phyloP scores from a whole-genome alignment of 2,888 invertebrate genomes.

The Sturmia bella region DNA sequence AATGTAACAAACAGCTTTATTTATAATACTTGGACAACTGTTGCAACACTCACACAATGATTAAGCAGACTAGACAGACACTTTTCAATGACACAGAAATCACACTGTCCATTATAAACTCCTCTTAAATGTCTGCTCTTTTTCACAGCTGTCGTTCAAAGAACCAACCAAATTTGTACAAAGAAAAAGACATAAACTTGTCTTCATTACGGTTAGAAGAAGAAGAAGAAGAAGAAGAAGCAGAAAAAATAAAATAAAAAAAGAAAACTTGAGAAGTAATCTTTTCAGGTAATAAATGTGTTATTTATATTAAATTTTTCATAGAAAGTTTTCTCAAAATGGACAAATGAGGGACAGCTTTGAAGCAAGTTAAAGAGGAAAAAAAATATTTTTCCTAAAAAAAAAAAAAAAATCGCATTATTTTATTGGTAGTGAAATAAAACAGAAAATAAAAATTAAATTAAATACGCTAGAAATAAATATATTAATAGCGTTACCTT shows the following conservation, averaged over 20 bases:
- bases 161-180: constrained; percentile 60
- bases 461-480: too few relatives aligned
- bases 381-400: too few relatives aligned
- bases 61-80: constrained; percentile 13
- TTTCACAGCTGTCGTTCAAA: constrained; percentile 20
- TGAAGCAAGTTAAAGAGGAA: too few relatives aligned
- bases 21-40: constrained; percentile 71
- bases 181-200: constrained; percentile 41
- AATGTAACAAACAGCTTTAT: constrained; percentile 78
- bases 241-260: constrained; percentile 22
- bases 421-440: too few relatives aligned
- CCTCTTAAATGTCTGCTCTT: constrained; percentile 7
- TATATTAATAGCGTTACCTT: too few relatives aligned
- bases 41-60: neutral
- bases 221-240: too few relatives aligned
- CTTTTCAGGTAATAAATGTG: constrained; percentile 36
- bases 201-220: constrained; percentile 31
- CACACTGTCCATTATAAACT: constrained; percentile 38
- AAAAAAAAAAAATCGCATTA: too few relatives aligned
- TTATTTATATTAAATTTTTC: constrained; percentile 71
- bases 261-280: constrained; percentile 2
- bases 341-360: too few relatives aligned
- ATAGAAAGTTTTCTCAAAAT: constrained; percentile 75
- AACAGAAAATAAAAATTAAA: too few relatives aligned
- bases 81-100: constrained; percentile 55